Percentiles rank a stretch among this genome's conserved stretches.
Conservation (phyloP, 2,797 vertebrate species). For the Momotus momota region DNA sequence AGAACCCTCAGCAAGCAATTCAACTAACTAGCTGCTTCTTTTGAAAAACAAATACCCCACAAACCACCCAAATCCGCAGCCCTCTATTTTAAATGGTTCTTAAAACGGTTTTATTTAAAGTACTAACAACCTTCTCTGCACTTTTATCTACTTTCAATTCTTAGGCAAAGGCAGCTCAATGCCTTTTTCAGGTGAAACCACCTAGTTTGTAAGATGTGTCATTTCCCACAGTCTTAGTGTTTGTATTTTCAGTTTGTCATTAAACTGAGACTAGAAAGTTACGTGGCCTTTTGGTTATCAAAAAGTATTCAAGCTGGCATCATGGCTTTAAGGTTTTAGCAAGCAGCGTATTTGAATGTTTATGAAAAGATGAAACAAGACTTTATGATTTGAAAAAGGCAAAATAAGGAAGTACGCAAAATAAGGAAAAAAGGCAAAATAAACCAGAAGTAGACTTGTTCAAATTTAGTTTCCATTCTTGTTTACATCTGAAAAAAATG, state of each 20-base stretch:
- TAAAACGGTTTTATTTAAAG: neutral
- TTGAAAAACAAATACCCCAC: neutral
- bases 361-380: neutral
- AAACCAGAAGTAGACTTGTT: neutral
- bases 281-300: neutral
- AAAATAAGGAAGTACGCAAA: too few species aligned
- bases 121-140: neutral
- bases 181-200: neutral
- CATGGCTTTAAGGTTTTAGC: neutral
- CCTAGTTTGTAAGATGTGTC: rapidly evolving
- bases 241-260: neutral
- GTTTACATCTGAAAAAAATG: neutral
- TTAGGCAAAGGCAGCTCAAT: neutral
- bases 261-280: neutral
- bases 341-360: rapidly evolving
- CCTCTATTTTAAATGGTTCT: too few species aligned
- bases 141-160: neutral
- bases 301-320: neutral
- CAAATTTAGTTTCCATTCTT: neutral
- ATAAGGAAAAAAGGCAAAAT: neutral
- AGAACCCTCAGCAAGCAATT: neutral
- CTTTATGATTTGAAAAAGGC: neutral
- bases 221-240: neutral
- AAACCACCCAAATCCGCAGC: neutral
- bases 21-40: neutral